Base-by-base conservation (phyloP, 2,113 vertebrate genomes). In the Megalops atlanticus region DNA sequence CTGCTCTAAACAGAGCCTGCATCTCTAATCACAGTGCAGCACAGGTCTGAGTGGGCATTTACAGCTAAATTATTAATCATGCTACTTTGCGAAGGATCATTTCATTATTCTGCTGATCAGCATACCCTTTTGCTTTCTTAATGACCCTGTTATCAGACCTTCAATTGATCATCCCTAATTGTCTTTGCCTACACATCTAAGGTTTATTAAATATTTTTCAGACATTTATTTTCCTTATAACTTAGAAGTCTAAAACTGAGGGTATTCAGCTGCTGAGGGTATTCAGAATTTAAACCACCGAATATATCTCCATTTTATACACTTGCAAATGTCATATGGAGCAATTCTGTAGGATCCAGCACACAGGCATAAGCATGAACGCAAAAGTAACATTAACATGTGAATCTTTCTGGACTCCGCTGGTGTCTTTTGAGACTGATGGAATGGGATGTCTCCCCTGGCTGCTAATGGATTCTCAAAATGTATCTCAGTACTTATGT, bases 41-140 rank as follows among this genome's bases (percentile, higher is more conserved):
- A 54, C 27, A 4, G n/a, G 70, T 54, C 47, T 72, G 71, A 74
- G 69, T 74, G 79, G 47, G 52, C 54, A 31, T 81, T 76, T 81
- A 41, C 1, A 35, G 72, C 49, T 43, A 43, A 81, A 69, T 45
- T 81, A 81, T 81, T 76, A 81, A 69, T 81, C 75, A 81, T 81
- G 35, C 52, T 58, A 81, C 33, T 76, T 80, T 40, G 39, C 35
- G 78, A 31, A 49, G 75, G 36, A 58, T 39, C 47, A 38, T 58
- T 74, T 74, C 31, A 54, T 72, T 33, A 24, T 74, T 68, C 71
- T 54, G 74, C 58, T 45, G 73, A 76, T 81, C 74, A 76, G 24
- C 40, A 69, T 41, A 70, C 40, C 58, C 54, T 15, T 69, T 78
- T 36, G 54, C 74, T 52, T 43, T 76, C 40, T 69, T 76, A 81